Percentiles rank a stretch among this genome's conserved stretches.
phyloP scores from a whole-genome alignment of 2,113 vertebrate genomes.

The Rhipidura dahli region DNA sequence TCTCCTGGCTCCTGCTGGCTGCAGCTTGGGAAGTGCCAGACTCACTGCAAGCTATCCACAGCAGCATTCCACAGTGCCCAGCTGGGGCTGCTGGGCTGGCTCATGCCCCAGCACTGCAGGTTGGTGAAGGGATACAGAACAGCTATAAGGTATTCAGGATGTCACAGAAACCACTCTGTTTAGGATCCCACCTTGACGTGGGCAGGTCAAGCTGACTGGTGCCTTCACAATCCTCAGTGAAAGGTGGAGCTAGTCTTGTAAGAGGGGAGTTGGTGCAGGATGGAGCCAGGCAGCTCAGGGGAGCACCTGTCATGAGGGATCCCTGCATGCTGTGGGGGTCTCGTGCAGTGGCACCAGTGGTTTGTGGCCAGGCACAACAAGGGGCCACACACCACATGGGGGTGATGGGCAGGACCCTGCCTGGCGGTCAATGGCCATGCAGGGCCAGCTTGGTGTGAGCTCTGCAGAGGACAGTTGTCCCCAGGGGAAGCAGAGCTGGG shows the following conservation, averaged over 20 bases:
- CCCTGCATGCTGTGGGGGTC: neutral
- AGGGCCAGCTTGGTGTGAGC: neutral
- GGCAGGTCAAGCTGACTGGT: neutral
- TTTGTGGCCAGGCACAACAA: neutral
- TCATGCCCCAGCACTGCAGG: rapidly evolving
- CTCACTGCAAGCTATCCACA: rapidly evolving
- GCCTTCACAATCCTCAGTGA: neutral
- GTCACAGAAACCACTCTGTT: neutral
- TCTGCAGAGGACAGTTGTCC: neutral
- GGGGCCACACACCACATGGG: rapidly evolving
- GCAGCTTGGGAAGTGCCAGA: rapidly evolving
- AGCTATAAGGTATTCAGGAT: neutral
- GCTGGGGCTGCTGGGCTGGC: neutral
- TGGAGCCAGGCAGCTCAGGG: neutral
- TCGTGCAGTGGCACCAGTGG: rapidly evolving
- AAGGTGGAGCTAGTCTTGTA: neutral
- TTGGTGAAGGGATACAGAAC: neutral
- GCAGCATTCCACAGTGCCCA: neutral
- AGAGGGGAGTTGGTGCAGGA: neutral
- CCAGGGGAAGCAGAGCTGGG: neutral
- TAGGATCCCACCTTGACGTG: neutral
- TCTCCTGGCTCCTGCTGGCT: neutral
- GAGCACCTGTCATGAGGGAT: rapidly evolving
- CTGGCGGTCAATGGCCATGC: neutral
- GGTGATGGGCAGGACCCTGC: neutral